Conservation (phyloP, 2,797 vertebrate genomes). For the Varecia variegata region DNA sequence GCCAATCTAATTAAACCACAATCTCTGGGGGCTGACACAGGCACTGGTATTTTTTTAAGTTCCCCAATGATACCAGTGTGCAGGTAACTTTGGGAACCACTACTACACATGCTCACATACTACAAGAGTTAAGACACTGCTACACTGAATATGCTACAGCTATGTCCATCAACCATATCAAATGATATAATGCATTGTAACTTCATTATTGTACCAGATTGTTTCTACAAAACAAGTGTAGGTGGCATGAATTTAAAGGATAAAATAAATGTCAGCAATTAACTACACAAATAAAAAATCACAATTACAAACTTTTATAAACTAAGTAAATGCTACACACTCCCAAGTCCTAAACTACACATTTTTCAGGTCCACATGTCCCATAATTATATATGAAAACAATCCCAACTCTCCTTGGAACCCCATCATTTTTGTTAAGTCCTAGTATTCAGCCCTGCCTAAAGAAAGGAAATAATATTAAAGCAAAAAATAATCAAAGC, state of each 20-base stretch:
- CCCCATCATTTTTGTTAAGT: neutral
- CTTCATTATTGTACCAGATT: neutral
- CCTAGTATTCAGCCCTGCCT: neutral
- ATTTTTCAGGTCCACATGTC: neutral
- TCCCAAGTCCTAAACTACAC: neutral
- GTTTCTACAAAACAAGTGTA: neutral
- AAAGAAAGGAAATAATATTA: neutral
- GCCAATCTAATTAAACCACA: neutral
- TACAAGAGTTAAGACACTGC: neutral
- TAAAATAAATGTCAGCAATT: neutral
- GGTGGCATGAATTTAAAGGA: neutral
- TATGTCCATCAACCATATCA: neutral
- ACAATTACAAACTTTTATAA: neutral
- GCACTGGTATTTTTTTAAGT: neutral
- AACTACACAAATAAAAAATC: neutral
- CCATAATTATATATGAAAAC: neutral
- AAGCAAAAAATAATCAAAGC: neutral
- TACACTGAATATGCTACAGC: neutral
- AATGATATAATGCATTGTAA: neutral
- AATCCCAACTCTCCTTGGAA: neutral
- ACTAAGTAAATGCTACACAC: neutral
- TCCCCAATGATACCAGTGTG: neutral
- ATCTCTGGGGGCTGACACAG: neutral
- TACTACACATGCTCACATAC: neutral
- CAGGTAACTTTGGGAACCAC: neutral